phyloP scores from a whole-genome alignment of 2,797 vertebrate genomes.

The Etheostoma perlongum region DNA sequence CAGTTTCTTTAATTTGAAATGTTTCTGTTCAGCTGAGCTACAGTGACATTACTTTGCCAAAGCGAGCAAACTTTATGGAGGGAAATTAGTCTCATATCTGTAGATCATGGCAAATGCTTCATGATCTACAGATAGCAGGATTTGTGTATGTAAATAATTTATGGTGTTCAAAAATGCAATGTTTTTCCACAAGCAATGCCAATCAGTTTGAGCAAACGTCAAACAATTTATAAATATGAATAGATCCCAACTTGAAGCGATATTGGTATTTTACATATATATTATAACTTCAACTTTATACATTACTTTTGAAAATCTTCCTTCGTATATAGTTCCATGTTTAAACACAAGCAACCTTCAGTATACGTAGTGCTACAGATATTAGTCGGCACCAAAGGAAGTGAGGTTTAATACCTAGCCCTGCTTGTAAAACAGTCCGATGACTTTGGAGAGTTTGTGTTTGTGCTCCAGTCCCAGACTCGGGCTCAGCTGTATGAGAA shows the following conservation, averaged over 20 bases:
- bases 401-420: neutral
- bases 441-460: neutral
- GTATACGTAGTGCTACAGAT: no score
- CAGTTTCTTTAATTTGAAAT: neutral
- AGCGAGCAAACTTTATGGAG: neutral
- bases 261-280: neutral
- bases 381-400: no score
- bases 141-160: neutral
- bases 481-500: constrained; percentile 86
- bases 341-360: neutral
- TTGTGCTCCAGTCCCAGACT: constrained; percentile 80
- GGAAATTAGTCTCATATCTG: neutral
- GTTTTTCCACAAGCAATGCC: neutral
- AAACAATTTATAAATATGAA: neutral
- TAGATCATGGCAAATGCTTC: no score
- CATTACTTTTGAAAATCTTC: neutral
- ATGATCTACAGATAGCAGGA: neutral
- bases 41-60: neutral
- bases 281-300: neutral
- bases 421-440: no score
- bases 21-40: neutral
- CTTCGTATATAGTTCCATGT: neutral
- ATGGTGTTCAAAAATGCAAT: neutral
- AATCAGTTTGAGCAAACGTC: neutral
- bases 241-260: neutral